These are phyloP conservation scores for Phlogophora meticulosa DNA, from an alignment of 2,888 invertebrate genomes.

Conservation along the genomic window DNA sequence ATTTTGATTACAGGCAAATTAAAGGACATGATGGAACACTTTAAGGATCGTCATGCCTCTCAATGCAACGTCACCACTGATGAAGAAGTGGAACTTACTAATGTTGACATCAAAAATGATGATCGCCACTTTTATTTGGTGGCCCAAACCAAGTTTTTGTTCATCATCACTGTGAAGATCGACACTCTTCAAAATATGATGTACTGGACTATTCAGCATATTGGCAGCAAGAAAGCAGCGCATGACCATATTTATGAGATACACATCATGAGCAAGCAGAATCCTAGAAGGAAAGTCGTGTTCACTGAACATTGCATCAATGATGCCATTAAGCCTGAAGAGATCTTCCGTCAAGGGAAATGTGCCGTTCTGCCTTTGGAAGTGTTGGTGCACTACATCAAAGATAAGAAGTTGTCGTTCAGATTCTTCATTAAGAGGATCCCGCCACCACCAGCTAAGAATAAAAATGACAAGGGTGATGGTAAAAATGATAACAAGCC, in stretches of 20 bases:
- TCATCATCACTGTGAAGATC: conserved; percentile 82
- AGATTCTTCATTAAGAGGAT: conserved; percentile 79
- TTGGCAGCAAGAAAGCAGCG: conserved; percentile 81
- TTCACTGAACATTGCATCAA: conserved; percentile 85
- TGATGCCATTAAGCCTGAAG: conserved; percentile 81
- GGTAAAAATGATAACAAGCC: conserved; percentile 66
- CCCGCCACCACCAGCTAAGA: conserved; percentile 63
- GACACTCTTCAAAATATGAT: conserved; percentile 83
- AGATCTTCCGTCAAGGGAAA: conserved; percentile 80
- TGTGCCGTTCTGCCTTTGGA: conserved; percentile 82
- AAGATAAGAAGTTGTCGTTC: conserved; percentile 78
- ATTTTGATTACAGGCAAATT: conserved; percentile 62
- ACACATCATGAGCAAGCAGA: conserved; percentile 80
- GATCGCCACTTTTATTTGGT: conserved; percentile 80
- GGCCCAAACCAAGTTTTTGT: conserved; percentile 79
- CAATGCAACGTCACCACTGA: conserved; percentile 77
- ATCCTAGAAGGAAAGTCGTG: conserved; percentile 77
- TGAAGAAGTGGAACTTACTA: conserved; percentile 75
- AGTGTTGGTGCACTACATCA: conserved; percentile 77
- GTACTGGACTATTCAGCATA: conserved; percentile 84
- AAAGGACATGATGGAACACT: conserved; percentile 82
- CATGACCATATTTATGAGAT: conserved; percentile 84
- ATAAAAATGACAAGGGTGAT: conserved; percentile 65
- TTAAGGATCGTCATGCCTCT: conserved; percentile 80
- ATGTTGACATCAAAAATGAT: conserved; percentile 73